These are phyloP conservation scores for Drosophila pruinosa DNA, from an alignment of 1,140 invertebrate genomes.

Conservation along the genomic window DNA sequence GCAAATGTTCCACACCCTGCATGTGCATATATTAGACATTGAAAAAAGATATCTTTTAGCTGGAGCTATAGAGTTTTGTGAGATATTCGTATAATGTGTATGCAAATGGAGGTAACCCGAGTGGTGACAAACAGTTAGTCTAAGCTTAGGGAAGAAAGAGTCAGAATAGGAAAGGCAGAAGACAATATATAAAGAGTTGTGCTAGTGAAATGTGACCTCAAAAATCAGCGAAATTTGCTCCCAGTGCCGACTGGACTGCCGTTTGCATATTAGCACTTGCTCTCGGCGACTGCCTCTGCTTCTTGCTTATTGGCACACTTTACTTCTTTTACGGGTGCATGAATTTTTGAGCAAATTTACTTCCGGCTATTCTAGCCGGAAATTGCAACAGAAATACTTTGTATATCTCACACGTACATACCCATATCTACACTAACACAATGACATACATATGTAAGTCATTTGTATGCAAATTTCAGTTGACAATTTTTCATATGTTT, in stretches of 20 bases:
- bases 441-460: slow-evolving; percentile 51
- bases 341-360: slow-evolving; percentile 70
- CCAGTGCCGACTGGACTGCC: slow-evolving; percentile 28
- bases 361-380: slow-evolving; percentile 68
- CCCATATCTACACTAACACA: not conserved
- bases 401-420: slow-evolving; percentile 7
- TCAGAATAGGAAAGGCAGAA: no score
- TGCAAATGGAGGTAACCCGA: slow-evolving; percentile 26
- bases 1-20: not conserved
- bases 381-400: slow-evolving; percentile 70
- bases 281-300: not conserved
- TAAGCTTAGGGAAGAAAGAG: not conserved
- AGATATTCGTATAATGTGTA: slow-evolving; percentile 14
- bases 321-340: slow-evolving; percentile 71
- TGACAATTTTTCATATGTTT: slow-evolving; percentile 58
- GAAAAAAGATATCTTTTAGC: no score
- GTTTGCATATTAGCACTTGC: slow-evolving; percentile 18
- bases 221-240: not conserved
- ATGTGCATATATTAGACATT: not conserved
- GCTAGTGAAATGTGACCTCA: slow-evolving; percentile 20
- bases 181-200: slow-evolving; percentile 11
- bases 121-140: slow-evolving; percentile 1
- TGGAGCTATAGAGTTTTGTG: not conserved
- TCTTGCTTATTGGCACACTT: slow-evolving; percentile 62
- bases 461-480: slow-evolving; percentile 69